Evolutionary conservation across 2,113 vertebrate genomes (phyloP).

Genomic region (Nyctibius bracteatus): DNA sequence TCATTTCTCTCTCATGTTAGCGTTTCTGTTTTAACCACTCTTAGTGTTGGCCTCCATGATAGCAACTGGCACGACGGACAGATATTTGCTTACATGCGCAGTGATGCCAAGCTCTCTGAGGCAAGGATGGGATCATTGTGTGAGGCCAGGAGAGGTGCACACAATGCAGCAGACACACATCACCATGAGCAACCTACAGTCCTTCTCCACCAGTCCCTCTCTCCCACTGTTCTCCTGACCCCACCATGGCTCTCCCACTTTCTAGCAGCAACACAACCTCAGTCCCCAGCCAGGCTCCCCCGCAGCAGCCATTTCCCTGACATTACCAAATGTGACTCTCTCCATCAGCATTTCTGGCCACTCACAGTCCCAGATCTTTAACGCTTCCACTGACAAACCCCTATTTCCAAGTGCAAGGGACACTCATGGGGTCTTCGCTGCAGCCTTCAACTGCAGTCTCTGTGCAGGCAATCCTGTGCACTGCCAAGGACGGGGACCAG

Average conservation of each 20-base stretch:
- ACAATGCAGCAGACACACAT: neutral
- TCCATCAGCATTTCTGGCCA: neutral
- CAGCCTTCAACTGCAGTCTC: neutral
- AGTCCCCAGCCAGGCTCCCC: neutral
- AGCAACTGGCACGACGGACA: neutral
- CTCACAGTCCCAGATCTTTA: neutral
- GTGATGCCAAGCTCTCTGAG: neutral
- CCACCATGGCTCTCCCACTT: neutral
- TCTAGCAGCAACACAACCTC: neutral
- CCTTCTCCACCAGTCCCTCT: neutral
- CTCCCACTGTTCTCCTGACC: neutral
- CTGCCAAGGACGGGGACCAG: neutral
- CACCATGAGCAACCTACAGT: fast-evolving
- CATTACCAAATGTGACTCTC: neutral
- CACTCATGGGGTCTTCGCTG: fast-evolving
- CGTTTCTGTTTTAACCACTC: neutral
- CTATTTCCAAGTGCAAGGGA: neutral
- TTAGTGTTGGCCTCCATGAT: fast-evolving
- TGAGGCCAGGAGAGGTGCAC: neutral
- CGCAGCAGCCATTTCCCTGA: neutral
- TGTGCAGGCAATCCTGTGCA: neutral
- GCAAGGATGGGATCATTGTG: neutral
- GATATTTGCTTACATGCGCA: neutral
- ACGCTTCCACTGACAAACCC: neutral
- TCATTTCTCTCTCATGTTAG: neutral